These are phyloP conservation scores for Automeris io DNA, from an alignment of 2,888 invertebrate genomes.

Conservation along the genomic window DNA sequence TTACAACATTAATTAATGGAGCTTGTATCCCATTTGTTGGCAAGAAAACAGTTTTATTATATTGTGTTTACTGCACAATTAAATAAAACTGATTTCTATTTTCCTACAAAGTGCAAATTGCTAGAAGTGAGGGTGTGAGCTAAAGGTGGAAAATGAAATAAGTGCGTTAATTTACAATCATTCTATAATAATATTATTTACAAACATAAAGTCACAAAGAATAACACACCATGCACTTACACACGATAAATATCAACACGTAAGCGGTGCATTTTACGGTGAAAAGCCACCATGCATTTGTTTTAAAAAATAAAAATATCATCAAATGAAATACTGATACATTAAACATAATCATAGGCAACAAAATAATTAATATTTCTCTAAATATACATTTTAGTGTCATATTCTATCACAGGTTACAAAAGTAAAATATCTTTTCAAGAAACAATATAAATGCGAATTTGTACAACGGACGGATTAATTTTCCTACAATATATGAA, in stretches of 20 bases:
- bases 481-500: constrained; percentile 1
- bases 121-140: constrained; percentile 49
- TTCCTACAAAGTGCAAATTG: constrained; percentile 27
- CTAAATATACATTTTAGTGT: constrained; percentile 24
- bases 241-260: constrained; percentile 54
- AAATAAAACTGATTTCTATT: constrained; percentile 5
- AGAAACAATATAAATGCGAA: constrained; percentile 43
- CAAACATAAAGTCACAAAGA: constrained; percentile 57
- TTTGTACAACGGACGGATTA: constrained; percentile 46
- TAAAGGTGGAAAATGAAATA: constrained; percentile 68
- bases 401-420: constrained; percentile 49
- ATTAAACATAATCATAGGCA: constrained; percentile 16
- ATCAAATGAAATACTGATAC: constrained; percentile 30
- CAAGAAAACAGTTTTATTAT: constrained; percentile 1
- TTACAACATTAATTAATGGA: constrained; percentile 14
- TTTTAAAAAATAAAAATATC: constrained; percentile 30
- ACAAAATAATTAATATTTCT: background rate
- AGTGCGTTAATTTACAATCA: constrained; percentile 71
- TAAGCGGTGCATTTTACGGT: constrained; percentile 68
- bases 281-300: constrained; percentile 60
- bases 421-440: constrained; percentile 28
- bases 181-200: constrained; percentile 73
- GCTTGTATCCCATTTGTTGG: background rate
- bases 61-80: background rate
- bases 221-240: constrained; percentile 76